These are phyloP conservation scores for Enteromius radiatus DNA, from an alignment of 2,797 vertebrate genomes.

Conservation along the genomic window DNA sequence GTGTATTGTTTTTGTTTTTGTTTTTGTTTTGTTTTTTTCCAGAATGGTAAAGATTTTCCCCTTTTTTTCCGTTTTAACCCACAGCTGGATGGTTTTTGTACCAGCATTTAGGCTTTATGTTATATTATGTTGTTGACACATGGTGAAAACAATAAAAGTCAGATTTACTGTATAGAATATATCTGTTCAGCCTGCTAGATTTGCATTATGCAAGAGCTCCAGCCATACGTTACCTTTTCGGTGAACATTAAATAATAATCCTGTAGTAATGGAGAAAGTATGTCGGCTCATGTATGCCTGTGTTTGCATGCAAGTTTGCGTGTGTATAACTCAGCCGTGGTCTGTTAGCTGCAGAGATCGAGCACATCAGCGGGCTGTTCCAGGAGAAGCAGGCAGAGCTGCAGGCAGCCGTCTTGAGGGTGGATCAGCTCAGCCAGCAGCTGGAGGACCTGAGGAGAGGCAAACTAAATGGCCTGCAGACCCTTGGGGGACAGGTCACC, in stretches of 20 bases:
- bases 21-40: not conserved
- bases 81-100: not conserved
- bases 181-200: not conserved
- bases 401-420: slow-evolving; percentile 91
- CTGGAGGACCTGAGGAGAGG: slow-evolving; percentile 94
- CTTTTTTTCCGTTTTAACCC: not conserved
- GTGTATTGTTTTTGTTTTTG: not conserved
- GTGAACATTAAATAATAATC: slow-evolving; percentile 17
- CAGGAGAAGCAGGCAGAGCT: slow-evolving; percentile 97
- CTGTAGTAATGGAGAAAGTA: slow-evolving; percentile 8
- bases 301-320: not conserved
- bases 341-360: slow-evolving; percentile 90
- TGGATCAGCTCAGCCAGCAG: slow-evolving; percentile 96
- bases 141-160: not conserved
- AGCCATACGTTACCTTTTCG: not conserved
- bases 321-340: not conserved
- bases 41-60: not conserved
- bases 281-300: not conserved
- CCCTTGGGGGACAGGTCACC: slow-evolving; percentile 86
- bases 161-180: not conserved
- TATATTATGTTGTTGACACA: not conserved
- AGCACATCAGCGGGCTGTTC: slow-evolving; percentile 95
- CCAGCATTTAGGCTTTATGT: not conserved
- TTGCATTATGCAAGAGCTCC: slow-evolving; percentile 3
- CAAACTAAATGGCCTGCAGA: slow-evolving; percentile 91